Evolutionary conservation across 2,797 vertebrate genomes (phyloP).

Genomic region (Peromyscus attwateri): DNA sequence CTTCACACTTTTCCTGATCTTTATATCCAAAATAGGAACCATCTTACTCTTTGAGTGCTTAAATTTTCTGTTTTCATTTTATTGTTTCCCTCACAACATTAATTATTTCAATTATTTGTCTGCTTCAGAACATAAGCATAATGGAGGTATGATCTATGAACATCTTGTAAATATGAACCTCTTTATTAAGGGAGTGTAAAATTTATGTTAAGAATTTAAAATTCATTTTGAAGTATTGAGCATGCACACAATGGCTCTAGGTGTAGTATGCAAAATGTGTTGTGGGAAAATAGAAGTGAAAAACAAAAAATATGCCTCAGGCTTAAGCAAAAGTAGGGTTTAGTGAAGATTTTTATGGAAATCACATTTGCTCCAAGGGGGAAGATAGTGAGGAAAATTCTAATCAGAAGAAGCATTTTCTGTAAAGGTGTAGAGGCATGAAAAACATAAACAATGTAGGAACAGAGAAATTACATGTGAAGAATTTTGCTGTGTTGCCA

Average conservation of each 20-base stretch:
- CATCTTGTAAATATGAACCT: conserved; percentile 1
- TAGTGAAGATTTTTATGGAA: conserved; percentile 26
- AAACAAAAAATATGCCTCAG: not conserved
- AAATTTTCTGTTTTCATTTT: not conserved
- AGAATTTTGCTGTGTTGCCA: not conserved
- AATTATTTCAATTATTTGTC: not conserved
- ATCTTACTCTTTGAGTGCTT: not conserved
- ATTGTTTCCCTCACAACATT: not conserved
- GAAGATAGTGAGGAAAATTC: conserved; percentile 34
- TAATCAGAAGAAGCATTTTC: conserved; percentile 22
- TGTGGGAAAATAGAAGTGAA: not conserved
- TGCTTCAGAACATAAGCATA: not conserved
- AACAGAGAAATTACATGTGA: conserved; percentile 24
- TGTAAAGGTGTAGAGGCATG: not conserved
- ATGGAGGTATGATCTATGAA: not conserved
- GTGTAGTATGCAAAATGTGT: not conserved
- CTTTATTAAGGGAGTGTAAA: not conserved
- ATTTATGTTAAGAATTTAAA: not conserved
- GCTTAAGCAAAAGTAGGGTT: not conserved
- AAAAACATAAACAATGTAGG: not conserved
- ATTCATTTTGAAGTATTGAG: not conserved
- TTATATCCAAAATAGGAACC: not conserved
- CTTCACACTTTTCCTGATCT: not conserved
- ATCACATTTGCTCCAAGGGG: not conserved
- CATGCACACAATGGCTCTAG: not conserved